A percentile compares a stretch with the other conserved stretches of the same genome.
Conservation (phyloP, 2,888 invertebrate genomes). For the Ornithoptera alexandrae region DNA sequence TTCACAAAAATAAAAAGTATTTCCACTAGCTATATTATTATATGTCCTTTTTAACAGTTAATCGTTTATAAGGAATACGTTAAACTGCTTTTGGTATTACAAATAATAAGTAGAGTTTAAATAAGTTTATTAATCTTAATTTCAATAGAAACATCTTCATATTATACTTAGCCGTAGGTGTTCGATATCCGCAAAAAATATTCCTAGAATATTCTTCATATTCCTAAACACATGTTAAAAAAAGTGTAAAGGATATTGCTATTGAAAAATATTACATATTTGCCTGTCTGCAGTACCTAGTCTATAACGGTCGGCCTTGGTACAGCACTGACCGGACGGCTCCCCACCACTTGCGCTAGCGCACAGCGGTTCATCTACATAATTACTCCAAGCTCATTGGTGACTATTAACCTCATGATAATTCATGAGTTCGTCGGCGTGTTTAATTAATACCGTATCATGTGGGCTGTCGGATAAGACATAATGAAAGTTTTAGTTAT, state of each 20-base stretch:
- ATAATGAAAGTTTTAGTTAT: slow-evolving; percentile 56
- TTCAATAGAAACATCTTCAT: too few species aligned
- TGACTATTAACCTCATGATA: slow-evolving; percentile 78
- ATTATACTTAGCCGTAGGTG: too few species aligned
- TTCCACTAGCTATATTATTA: too few species aligned
- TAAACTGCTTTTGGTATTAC: too few species aligned
- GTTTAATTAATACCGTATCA: slow-evolving; percentile 76
- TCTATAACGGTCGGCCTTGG: slow-evolving; percentile 39
- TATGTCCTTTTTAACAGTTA: too few species aligned
- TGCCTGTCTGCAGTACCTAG: slow-evolving; percentile 33
- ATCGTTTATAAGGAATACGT: too few species aligned
- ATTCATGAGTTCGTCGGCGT: slow-evolving; percentile 65
- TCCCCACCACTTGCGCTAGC: slow-evolving; percentile 54
- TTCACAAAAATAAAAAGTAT: too few species aligned
- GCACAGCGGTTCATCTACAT: slow-evolving; percentile 73
- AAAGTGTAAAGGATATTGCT: not conserved
- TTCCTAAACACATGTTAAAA: too few species aligned
- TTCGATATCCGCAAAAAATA: too few species aligned
- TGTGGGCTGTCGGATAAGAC: slow-evolving; percentile 74
- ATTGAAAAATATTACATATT: slow-evolving; percentile 33
- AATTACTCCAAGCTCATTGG: slow-evolving; percentile 78
- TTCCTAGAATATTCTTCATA: too few species aligned
- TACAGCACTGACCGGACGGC: slow-evolving; percentile 21
- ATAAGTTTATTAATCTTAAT: too few species aligned
- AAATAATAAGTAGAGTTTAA: too few species aligned